Evolutionary conservation across 2,113 vertebrate species (phyloP).

Genomic region (Protobothrops flavoviridis): DNA sequence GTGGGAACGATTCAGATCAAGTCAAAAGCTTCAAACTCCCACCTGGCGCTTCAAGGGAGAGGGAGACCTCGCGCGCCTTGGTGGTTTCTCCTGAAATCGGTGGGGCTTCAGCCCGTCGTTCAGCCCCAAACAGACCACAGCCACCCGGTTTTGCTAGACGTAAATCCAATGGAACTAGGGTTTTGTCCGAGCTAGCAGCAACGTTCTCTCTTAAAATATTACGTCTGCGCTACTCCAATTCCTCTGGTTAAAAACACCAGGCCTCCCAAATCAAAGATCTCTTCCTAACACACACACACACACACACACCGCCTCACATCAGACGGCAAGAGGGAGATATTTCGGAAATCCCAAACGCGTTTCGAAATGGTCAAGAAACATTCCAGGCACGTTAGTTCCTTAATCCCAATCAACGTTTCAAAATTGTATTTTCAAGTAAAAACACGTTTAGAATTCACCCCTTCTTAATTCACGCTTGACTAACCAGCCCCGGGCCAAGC

Average conservation of each 20-base stretch:
- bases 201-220: background rate
- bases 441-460: constrained; percentile 72
- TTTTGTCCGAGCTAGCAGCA: background rate
- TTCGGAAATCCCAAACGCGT: constrained; percentile 66
- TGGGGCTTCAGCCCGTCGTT: background rate
- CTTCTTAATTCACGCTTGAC: constrained; percentile 63
- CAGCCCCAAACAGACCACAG: background rate
- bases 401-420: constrained; percentile 60
- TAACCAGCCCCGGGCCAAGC: constrained; percentile 61
- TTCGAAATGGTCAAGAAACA: constrained; percentile 65
- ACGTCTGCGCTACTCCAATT: no score
- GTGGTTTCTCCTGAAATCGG: background rate
- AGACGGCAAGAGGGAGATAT: constrained; percentile 43
- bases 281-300: no score
- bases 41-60: background rate
- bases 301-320: background rate
- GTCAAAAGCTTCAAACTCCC: background rate
- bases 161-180: background rate
- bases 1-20: background rate
- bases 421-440: constrained; percentile 75
- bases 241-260: background rate
- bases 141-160: background rate
- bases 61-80: background rate
- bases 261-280: background rate
- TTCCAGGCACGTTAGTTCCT: constrained; percentile 62